These are phyloP conservation scores for Oreochromis tanganicae DNA, from an alignment of 2,113 vertebrate genomes.

Conservation along the genomic window DNA sequence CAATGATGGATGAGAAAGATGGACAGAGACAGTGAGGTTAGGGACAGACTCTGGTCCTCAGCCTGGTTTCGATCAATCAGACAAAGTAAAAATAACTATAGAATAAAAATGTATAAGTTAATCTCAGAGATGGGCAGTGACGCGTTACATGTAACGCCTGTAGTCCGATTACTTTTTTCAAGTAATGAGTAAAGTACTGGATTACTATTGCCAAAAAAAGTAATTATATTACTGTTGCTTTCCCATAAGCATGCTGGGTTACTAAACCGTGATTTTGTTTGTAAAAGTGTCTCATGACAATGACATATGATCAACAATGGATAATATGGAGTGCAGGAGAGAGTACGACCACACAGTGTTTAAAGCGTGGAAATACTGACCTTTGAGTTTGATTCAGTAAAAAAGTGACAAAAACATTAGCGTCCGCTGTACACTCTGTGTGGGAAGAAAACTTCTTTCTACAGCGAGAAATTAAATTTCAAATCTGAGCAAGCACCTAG, in stretches of 20 bases:
- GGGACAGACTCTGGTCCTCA: neutral
- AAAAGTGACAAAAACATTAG: neutral
- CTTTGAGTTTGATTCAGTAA: neutral
- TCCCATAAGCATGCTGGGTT: neutral
- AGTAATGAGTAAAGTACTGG: neutral
- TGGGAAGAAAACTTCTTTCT: neutral
- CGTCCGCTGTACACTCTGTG: rapidly evolving
- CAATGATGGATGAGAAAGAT: neutral
- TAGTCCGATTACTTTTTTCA: neutral
- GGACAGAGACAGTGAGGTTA: neutral
- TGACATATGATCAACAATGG: neutral
- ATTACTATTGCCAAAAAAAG: neutral
- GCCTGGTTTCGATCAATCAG: neutral
- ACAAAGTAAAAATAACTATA: neutral
- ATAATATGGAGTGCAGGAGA: neutral
- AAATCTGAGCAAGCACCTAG: neutral
- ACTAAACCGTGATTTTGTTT: neutral
- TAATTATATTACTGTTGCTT: neutral
- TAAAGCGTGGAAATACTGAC: neutral
- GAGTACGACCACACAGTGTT: neutral
- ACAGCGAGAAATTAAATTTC: neutral
- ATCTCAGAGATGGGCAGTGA: neutral
- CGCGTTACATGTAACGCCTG: neutral
- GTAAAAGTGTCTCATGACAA: no score
- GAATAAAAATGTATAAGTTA: neutral